Evolutionary conservation across 2,888 invertebrate genomes (phyloP).

Genomic region (Panopea generosa): DNA sequence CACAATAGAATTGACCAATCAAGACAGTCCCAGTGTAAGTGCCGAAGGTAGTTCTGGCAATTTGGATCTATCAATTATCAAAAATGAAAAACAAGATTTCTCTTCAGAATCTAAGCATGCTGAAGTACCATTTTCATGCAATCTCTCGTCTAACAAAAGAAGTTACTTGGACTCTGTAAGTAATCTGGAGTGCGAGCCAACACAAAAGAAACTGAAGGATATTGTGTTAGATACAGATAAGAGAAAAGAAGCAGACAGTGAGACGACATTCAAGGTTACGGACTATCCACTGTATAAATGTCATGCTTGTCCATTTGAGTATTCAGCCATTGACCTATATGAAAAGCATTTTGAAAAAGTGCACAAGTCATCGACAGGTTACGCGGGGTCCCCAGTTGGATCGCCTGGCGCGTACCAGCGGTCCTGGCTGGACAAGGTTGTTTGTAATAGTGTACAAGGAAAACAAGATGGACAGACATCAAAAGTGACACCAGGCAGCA

Average conservation of each 20-base stretch:
- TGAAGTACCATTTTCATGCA: too few relatives aligned
- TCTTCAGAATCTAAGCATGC: too few relatives aligned
- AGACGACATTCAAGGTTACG: slow-evolving; percentile 3
- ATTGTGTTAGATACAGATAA: not conserved
- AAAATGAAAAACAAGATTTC: too few relatives aligned
- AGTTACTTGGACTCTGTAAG: too few relatives aligned
- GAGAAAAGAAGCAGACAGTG: not conserved
- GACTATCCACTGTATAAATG: slow-evolving; percentile 53
- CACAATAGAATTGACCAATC: too few relatives aligned
- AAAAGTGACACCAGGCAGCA: slow-evolving; percentile 3
- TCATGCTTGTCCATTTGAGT: slow-evolving; percentile 68
- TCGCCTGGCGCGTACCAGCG: not conserved
- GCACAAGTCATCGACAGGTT: slow-evolving; percentile 35
- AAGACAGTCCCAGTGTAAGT: too few relatives aligned
- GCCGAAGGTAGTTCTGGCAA: too few relatives aligned
- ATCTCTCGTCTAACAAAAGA: too few relatives aligned
- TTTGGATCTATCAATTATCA: too few relatives aligned
- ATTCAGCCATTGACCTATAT: slow-evolving; percentile 65
- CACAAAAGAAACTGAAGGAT: too few relatives aligned
- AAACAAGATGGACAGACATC: not conserved
- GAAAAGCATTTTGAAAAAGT: slow-evolving; percentile 67
- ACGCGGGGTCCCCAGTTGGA: not conserved
- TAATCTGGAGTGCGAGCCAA: too few relatives aligned
- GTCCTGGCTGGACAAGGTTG: not conserved
- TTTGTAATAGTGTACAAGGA: not conserved